These are phyloP conservation scores for Hemichromis elongatus DNA, from an alignment of 2,113 vertebrate species.

Conservation along the genomic window DNA sequence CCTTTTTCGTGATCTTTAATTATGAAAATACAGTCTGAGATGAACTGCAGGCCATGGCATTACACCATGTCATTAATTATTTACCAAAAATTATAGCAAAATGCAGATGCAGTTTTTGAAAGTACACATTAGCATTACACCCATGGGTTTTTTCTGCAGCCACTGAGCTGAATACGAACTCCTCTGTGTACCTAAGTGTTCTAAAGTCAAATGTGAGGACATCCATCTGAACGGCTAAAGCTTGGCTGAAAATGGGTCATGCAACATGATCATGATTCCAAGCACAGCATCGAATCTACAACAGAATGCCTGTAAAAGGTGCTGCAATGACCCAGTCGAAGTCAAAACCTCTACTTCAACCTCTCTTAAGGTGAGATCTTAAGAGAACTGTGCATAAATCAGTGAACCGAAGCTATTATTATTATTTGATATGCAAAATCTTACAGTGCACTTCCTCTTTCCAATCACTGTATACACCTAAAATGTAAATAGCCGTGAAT, in stretches of 20 bases:
- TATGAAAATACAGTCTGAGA: neutral
- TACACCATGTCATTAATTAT: neutral
- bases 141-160: neutral
- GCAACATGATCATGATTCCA: neutral
- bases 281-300: neutral
- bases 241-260: neutral
- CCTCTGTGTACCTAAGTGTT: neutral
- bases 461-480: neutral
- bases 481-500: neutral
- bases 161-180: neutral
- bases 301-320: neutral
- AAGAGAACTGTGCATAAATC: neutral
- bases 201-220: neutral
- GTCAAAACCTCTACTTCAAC: neutral
- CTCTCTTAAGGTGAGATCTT: neutral
- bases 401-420: accelerated
- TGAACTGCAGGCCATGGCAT: neutral
- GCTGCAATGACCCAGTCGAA: neutral
- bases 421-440: too few species aligned
- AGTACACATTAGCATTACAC: neutral
- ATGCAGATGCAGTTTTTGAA: neutral
- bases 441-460: neutral
- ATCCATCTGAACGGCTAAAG: neutral
- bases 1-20: neutral
- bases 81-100: neutral